phyloP scores from a whole-genome alignment of 2,113 vertebrate genomes.

The Dipodomys ordii region DNA sequence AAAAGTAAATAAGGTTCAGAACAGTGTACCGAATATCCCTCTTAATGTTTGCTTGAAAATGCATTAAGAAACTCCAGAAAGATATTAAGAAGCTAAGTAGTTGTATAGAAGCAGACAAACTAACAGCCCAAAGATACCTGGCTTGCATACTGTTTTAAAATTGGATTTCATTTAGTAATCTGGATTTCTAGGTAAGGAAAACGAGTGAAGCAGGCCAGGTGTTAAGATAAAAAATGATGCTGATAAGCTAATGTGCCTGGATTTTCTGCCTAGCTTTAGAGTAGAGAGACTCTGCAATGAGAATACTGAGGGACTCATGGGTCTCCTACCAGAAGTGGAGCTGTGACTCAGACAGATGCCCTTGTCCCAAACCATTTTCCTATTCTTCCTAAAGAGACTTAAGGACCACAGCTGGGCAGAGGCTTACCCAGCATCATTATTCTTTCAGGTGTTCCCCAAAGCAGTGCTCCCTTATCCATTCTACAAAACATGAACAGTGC shows the following conservation, averaged over 20 bases:
- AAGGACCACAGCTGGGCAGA: not conserved
- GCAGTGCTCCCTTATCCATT: not conserved
- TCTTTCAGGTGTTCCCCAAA: not conserved
- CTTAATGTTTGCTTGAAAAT: conserved; percentile 35
- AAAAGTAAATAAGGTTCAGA: conserved; percentile 32
- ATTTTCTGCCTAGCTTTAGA: not conserved
- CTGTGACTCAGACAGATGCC: not conserved
- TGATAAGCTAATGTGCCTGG: not conserved
- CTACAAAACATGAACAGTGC: not conserved
- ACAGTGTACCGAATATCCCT: not conserved
- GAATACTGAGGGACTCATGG: not conserved
- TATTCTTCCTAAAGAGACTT: not conserved
- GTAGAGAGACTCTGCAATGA: not conserved
- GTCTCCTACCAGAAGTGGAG: not conserved
- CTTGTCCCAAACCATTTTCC: not conserved
- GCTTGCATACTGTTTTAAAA: conserved; percentile 27
- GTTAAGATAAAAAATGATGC: conserved; percentile 29
- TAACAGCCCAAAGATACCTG: not conserved
- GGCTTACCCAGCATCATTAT: too few relatives aligned
- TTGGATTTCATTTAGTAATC: conserved; percentile 46
- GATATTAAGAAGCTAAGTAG: not conserved
- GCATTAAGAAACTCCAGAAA: conserved; percentile 1
- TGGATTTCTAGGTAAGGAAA: not conserved
- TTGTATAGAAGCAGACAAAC: not conserved
- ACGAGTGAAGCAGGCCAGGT: not conserved